Base-by-base conservation (phyloP, 1,140 invertebrate species). In the Druon quercuslanigerum region DNA sequence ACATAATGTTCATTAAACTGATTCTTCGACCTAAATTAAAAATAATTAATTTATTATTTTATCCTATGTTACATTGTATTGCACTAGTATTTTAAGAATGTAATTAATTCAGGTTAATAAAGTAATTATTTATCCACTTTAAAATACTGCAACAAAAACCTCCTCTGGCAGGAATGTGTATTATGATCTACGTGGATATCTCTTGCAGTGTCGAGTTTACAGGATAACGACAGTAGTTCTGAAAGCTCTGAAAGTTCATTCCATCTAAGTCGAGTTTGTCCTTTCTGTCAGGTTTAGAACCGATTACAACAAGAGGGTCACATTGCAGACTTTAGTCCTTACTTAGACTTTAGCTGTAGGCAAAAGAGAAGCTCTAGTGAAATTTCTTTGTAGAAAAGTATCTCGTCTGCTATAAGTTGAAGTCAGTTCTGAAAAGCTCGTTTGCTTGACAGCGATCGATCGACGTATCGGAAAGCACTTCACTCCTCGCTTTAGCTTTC, bases 381-480 rank as follows among this genome's bases (percentile, higher is more conserved):
- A 66, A 7, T n/a, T 46, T 14, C 33, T n/a, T 40, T 33, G 19
- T 54, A 40, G 14, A 17, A n/a, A 33, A 54, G 72, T 56, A 57
- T 74, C 56, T 56, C n/a, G 16, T 33, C 57, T 33, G 25, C 25
- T 46, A 46, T 60, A 60, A 60, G 57, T 20, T 60, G 57, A 60
- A 60, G 60, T 54, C 50, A 76, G 50, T 72, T 74, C 76, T 60
- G 72, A 80, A 83, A 81, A 77, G 76, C 73, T 77, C 78, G 75
- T 81, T 74, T 70, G 51, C 74, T 79, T 77, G 52, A 72, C 70
- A 54, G 70, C 20, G 57, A 73, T 9, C 71, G 75, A 78, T 79
- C 76, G 79, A 80, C 82, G 75, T 83, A 83, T 85, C 74, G 79
- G 79, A 79, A 83, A 85, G 82, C 77, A 84, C 77, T 84, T 80